These are phyloP conservation scores for Hydroisotoma schaefferi DNA, from an alignment of 2,888 invertebrate species.

Conservation along the genomic window DNA sequence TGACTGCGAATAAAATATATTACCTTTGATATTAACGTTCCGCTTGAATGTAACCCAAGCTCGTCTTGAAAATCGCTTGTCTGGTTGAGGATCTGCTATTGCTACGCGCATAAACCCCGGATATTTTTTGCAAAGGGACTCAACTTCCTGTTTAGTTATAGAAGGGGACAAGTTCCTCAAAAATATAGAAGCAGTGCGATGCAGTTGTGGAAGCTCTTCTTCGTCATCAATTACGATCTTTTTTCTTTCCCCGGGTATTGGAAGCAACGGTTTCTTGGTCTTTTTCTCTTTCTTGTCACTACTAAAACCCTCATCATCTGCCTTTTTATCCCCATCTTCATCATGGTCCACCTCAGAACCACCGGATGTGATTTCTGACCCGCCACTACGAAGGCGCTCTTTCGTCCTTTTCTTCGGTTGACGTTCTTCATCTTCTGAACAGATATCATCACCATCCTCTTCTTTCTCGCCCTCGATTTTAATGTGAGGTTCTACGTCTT, in stretches of 20 bases:
- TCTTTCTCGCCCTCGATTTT: conserved; percentile 54
- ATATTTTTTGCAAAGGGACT: conserved; percentile 80
- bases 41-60: conserved; percentile 98
- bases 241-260: conserved; percentile 34
- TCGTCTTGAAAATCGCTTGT: conserved; percentile 90
- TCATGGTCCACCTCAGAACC: conserved; percentile 50
- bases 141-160: conserved; percentile 94
- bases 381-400: conserved; percentile 53
- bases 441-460: conserved; percentile 51
- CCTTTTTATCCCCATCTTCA: conserved; percentile 49
- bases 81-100: conserved; percentile 93
- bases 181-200: conserved; percentile 96
- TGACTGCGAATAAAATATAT: no score
- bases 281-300: conserved; percentile 51
- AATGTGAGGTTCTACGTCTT: conserved; percentile 48
- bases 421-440: conserved; percentile 55
- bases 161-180: conserved; percentile 91
- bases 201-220: conserved; percentile 59
- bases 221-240: conserved; percentile 33
- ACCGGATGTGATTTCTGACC: conserved; percentile 29
- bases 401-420: conserved; percentile 50
- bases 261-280: conserved; percentile 33
- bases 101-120: conserved; percentile 93
- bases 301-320: conserved; percentile 51
- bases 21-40: conserved; percentile 86